Evolutionary conservation across 2,888 invertebrate species (phyloP).

Genomic region (Macrophya alboannulata): DNA sequence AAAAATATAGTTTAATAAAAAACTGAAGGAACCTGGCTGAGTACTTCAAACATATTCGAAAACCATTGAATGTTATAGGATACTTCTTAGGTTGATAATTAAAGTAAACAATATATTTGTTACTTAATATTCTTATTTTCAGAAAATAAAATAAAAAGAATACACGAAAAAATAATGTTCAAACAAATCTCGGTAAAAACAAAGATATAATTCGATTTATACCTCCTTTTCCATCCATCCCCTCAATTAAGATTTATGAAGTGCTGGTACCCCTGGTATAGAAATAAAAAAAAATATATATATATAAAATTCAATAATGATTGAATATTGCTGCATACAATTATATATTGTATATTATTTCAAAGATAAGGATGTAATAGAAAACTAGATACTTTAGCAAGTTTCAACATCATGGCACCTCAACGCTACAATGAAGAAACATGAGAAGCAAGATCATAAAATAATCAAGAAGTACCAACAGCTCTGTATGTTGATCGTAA

Average conservation of each 20-base stretch:
- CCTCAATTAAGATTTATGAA: neutral
- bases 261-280: neutral
- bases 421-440: neutral
- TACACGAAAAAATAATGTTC: neutral
- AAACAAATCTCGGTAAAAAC: neutral
- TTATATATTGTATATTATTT: neutral
- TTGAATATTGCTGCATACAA: neutral
- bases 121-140: neutral
- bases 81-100: neutral
- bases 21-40: neutral
- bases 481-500: neutral
- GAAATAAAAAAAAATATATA: neutral
- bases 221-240: neutral
- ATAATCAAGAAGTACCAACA: neutral
- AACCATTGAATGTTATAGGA: neutral
- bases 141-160: neutral
- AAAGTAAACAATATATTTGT: neutral
- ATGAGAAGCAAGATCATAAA: neutral
- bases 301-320: slow-evolving; percentile 2
- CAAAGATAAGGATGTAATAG: neutral
- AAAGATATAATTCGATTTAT: neutral
- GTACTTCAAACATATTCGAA: neutral
- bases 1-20: neutral
- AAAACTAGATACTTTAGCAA: neutral
- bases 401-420: neutral